Percentiles rank a stretch among this genome's conserved stretches.
Conservation (phyloP, 2,888 invertebrate genomes). For the Incurvaria masculella region DNA sequence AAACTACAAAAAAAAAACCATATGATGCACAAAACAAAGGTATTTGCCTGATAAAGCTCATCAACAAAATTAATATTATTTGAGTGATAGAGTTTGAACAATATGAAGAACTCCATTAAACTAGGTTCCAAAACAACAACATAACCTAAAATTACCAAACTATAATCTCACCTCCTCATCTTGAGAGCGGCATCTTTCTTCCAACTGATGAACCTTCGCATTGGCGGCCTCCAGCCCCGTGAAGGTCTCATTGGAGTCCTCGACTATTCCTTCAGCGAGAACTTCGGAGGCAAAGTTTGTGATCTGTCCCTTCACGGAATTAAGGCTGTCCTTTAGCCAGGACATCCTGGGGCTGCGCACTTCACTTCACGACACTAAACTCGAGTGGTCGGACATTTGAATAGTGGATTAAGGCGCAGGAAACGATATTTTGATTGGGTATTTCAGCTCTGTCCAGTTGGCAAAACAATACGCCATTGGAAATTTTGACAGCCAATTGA, state of each 20-base stretch:
- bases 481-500: neutral
- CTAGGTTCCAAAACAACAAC: conserved; percentile 4
- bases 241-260: conserved; percentile 38
- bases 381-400: conserved; percentile 23
- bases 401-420: conserved; percentile 40
- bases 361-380: conserved; percentile 25
- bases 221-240: conserved; percentile 26
- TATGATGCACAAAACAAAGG: no score
- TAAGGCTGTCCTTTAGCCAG: conserved; percentile 68
- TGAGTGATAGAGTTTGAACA: no score
- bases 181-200: conserved; percentile 54
- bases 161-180: conserved; percentile 57
- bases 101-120: conserved; percentile 33
- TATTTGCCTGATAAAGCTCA: no score
- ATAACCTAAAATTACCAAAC: conserved; percentile 12
- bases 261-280: conserved; percentile 67
- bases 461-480: conserved; percentile 36
- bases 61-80: no score
- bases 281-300: conserved; percentile 87
- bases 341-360: conserved; percentile 53
- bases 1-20: no score
- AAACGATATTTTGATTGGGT: conserved; percentile 46
- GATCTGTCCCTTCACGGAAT: conserved; percentile 81
- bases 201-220: conserved; percentile 45
- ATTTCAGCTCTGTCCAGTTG: conserved; percentile 52